Evolutionary conservation across 1,140 invertebrate genomes (phyloP).

Genomic region (Leguminivora glycinivorella): DNA sequence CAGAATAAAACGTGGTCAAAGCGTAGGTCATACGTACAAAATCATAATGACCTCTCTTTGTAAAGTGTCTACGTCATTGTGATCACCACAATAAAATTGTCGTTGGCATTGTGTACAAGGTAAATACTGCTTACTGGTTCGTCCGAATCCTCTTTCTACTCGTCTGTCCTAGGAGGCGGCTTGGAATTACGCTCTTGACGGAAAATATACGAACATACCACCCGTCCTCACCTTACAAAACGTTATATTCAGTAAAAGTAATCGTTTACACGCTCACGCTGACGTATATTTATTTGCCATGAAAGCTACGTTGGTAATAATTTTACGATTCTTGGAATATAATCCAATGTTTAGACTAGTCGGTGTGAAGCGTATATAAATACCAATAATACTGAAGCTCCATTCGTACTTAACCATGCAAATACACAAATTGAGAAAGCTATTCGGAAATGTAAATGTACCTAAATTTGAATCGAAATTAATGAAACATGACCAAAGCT

Average conservation of each 20-base stretch:
- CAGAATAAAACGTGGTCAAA: too few species aligned
- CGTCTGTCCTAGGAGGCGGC: neutral
- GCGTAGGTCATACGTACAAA: too few species aligned
- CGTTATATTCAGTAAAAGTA: conserved; percentile 26
- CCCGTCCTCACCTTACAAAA: conserved; percentile 22
- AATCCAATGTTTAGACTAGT: neutral
- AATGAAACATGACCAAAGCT: neutral
- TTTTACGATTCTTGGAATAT: neutral
- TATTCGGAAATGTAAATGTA: neutral
- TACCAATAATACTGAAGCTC: neutral
- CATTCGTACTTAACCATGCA: neutral
- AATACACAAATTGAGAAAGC: neutral
- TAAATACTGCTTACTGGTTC: neutral
- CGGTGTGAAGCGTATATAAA: neutral
- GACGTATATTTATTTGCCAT: conserved; percentile 13
- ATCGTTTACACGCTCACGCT: conserved; percentile 13
- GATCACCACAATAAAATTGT: too few species aligned
- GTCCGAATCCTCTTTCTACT: neutral
- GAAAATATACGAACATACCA: conserved; percentile 11
- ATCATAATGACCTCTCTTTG: too few species aligned
- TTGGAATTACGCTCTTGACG: neutral
- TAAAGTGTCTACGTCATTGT: too few species aligned
- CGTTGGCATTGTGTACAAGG: too few species aligned
- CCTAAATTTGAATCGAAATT: neutral
- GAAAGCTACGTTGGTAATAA: neutral